Evolutionary conservation across 2,888 invertebrate species (phyloP), one percentile per base, ranked within the genome.

Genomic region (Heliconius erato): DNA sequence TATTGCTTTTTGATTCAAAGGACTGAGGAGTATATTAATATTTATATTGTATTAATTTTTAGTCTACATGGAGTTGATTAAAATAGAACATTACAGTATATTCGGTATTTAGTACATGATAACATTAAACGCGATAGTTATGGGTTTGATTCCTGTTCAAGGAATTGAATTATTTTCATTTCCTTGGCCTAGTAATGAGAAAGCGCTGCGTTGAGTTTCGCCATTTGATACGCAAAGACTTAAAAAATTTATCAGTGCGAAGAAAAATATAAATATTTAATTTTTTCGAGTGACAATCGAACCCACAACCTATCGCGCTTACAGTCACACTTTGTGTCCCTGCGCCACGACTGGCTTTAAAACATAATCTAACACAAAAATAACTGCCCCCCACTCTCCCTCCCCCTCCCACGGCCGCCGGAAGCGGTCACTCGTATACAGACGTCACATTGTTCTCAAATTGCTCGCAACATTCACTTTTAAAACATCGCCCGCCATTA

Each of bases 361-460:
- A n/a, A 59, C 23, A 3, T n/a, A 16, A 32, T 74, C 49, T 26
- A 44, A 49, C 12, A 72, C 26, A 69, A 35, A 54, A 74, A 74
- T 11, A 74, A 19, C 49, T 1, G 5, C 23, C 5, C 4, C 28
- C 16, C 11, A 32, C 40, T 11, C 28, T 3, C 54, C 28, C 9
- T 32, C 28, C 23, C 6, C 9, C 1, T 12, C 16, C 59, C 74
- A 35, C 14, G 54, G 54, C 35, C 59, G 16, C 78, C 44, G 83
- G 80, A 83, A 80, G 72, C 74, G 80, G 83, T 80, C 80, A 28
- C 82, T n/a, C 78, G 77, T 68, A 68, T 83, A 81, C 68, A 83
- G 83, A 78, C 68, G 83, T 79, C 78, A 83, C 68, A 74, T 68
- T 83, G 80, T 65, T 72, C 80, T 77, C 80, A 78, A 80, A 83